Percentiles rank a stretch among this genome's conserved stretches.
Evolutionary conservation across 2,113 vertebrate genomes (phyloP).

Genomic region (Dromaius novaehollandiae): DNA sequence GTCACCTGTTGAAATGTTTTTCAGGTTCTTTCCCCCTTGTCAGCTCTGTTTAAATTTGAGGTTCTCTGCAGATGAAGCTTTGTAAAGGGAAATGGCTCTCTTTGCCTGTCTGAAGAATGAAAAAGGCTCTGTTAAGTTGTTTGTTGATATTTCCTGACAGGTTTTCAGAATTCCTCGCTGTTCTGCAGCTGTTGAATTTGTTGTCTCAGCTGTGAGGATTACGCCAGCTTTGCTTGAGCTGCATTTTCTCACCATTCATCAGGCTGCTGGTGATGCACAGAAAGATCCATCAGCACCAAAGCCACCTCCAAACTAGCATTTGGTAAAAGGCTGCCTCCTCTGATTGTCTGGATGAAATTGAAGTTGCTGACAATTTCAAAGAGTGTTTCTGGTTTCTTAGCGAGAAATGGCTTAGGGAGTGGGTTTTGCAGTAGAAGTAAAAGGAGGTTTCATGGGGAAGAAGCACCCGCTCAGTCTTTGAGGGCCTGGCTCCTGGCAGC

Average conservation of each 20-base stretch:
- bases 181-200: slow-evolving; percentile 63
- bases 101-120: neutral
- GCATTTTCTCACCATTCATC: slow-evolving; percentile 54
- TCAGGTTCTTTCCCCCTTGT: neutral
- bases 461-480: neutral
- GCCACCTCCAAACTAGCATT: neutral
- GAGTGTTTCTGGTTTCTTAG: slow-evolving; percentile 46
- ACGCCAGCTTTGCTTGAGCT: slow-evolving; percentile 51
- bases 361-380: neutral
- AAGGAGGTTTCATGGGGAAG: neutral
- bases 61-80: neutral
- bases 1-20: slow-evolving; percentile 26
- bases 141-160: slow-evolving; percentile 60
- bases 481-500: neutral
- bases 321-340: neutral
- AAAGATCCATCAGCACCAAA: slow-evolving; percentile 61
- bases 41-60: neutral
- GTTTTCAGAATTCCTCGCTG: slow-evolving; percentile 28
- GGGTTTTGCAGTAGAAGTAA: neutral
- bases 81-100: neutral
- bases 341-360: neutral
- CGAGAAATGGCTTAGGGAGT: neutral
- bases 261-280: slow-evolving; percentile 35
- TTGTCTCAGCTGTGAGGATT: slow-evolving; percentile 63
- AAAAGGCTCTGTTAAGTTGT: slow-evolving; percentile 25